Conservation (phyloP, 2,113 vertebrate species). For the Syngnathus typhle region DNA sequence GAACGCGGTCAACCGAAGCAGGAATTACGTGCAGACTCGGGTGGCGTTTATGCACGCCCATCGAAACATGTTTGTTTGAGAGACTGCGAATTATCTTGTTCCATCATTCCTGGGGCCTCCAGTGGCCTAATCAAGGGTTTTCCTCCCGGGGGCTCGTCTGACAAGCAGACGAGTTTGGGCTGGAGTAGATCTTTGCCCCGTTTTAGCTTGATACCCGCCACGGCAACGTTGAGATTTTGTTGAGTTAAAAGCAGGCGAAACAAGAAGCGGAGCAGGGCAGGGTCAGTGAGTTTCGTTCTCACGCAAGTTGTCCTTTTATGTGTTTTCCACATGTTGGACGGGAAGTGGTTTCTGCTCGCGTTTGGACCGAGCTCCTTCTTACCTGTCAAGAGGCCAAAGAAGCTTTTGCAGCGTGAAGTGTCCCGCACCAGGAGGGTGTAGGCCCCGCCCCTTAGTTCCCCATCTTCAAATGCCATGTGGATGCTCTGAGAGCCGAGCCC, state of each 20-base stretch:
- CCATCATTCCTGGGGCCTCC: conserved; percentile 45
- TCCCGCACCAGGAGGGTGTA: conserved; percentile 83
- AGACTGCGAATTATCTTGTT: no score
- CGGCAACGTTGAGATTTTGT: not conserved
- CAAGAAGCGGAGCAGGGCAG: not conserved
- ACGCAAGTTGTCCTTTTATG: conserved; percentile 15
- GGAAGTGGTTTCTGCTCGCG: conserved; percentile 6
- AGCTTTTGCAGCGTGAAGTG: conserved; percentile 74
- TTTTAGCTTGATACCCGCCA: conserved; percentile 23
- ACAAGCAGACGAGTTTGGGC: conserved; percentile 19
- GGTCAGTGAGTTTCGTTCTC: conserved; percentile 14
- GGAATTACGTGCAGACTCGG: not conserved
- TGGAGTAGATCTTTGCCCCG: conserved; percentile 33
- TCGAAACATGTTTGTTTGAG: not conserved
- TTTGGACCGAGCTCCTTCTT: conserved; percentile 30
- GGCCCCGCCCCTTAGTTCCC: conserved; percentile 63
- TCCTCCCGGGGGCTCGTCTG: conserved; percentile 35
- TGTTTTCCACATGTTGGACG: conserved; percentile 29
- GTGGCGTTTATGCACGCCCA: not conserved
- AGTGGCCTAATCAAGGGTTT: conserved; percentile 53
- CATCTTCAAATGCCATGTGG: conserved; percentile 78
- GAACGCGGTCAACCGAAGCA: not conserved
- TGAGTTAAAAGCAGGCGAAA: conserved; percentile 6
- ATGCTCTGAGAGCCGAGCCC: conserved; percentile 82
- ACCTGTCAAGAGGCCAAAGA: conserved; percentile 78